A percentile compares a stretch with the other conserved stretches of the same genome.
Evolutionary conservation across 1,140 invertebrate genomes (phyloP).

Genomic region (Panulirus ornatus): DNA sequence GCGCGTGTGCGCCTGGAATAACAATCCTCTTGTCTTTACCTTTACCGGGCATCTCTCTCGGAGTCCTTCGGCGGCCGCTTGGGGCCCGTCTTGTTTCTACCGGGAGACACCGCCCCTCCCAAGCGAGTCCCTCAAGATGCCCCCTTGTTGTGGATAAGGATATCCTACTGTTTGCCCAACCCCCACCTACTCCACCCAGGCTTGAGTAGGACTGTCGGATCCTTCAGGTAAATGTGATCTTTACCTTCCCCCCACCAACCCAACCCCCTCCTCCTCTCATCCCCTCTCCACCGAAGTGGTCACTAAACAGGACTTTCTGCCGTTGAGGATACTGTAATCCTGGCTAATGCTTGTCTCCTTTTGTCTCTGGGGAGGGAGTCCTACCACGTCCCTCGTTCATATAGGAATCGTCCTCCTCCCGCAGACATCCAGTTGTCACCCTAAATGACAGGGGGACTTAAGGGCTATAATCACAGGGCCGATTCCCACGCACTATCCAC

Average conservation of each 20-base stretch:
- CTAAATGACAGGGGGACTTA: not conserved
- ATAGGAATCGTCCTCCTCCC: not conserved
- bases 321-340: not conserved
- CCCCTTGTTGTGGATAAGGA: not conserved
- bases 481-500: not conserved
- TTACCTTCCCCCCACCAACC: not conserved
- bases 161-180: too few relatives aligned
- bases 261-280: too few relatives aligned
- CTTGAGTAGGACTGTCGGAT: not conserved
- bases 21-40: not conserved
- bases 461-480: not conserved
- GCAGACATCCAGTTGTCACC: not conserved
- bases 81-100: not conserved
- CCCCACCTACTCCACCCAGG: not conserved
- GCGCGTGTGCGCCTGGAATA: too few relatives aligned
- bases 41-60: not conserved
- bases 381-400: too few relatives aligned
- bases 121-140: not conserved
- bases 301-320: not conserved
- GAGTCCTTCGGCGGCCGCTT: not conserved
- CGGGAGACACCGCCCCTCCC: too few relatives aligned
- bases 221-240: not conserved
- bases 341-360: not conserved
- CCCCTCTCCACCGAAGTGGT: not conserved
- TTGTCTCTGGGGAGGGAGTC: not conserved